phyloP scores from a whole-genome alignment of 2,797 vertebrate genomes.

The Xiphophorus birchmanni region DNA sequence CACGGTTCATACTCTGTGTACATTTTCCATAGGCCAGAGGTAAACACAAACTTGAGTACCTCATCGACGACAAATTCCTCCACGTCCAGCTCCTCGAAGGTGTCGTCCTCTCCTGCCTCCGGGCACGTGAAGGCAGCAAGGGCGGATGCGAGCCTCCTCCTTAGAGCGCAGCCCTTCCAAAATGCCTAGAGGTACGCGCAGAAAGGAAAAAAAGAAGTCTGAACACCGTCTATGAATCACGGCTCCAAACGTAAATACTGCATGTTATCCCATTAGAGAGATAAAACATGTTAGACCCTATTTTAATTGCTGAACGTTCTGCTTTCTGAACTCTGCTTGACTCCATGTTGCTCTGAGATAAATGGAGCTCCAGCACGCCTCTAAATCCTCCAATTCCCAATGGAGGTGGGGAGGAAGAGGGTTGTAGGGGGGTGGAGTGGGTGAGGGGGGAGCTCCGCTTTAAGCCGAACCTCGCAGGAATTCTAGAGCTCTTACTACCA shows the following conservation, averaged over 20 bases:
- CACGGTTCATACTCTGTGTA: not conserved
- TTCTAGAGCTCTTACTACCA: conserved; percentile 86
- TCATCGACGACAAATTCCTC: conserved; percentile 88
- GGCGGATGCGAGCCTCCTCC: conserved; percentile 87
- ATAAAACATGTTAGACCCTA: conserved; percentile 91
- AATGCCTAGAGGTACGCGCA: conserved; percentile 85
- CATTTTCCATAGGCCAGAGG: not conserved
- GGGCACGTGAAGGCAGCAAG: conserved; percentile 78
- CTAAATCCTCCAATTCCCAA: conserved; percentile 91
- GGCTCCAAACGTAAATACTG: conserved; percentile 86
- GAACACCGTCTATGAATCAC: conserved; percentile 84
- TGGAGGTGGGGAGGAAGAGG: conserved; percentile 53
- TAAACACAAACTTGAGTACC: conserved; percentile 75
- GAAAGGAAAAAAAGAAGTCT: conserved; percentile 6
- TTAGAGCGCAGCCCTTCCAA: conserved; percentile 90
- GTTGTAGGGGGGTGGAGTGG: conserved; percentile 19
- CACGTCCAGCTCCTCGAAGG: conserved; percentile 89
- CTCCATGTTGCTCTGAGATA: conserved; percentile 89
- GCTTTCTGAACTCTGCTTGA: conserved; percentile 98
- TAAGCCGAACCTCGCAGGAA: conserved; percentile 83
- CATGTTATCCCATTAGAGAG: conserved; percentile 93
- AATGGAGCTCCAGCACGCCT: conserved; percentile 90
- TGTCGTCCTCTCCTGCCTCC: conserved; percentile 80
- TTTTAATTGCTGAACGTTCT: conserved; percentile 92
- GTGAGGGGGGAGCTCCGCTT: conserved; percentile 55